Evolutionary conservation across 1,140 invertebrate species (phyloP).

Genomic region (Antheraea mylitta): DNA sequence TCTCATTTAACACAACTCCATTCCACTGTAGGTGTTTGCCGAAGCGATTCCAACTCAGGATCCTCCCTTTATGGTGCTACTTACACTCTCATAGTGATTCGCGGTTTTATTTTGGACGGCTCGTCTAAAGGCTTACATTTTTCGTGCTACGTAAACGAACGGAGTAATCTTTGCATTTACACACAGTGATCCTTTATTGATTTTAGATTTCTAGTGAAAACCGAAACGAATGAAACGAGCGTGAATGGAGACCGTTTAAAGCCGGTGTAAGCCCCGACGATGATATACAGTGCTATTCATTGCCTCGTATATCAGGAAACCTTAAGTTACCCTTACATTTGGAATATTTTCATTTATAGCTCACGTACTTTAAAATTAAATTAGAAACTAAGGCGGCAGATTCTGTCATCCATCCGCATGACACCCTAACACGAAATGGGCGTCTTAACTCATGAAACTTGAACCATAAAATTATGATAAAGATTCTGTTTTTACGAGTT

Average conservation of each 20-base stretch:
- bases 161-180: constrained; percentile 77
- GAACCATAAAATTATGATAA: constrained; percentile 69
- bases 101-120: constrained; percentile 76
- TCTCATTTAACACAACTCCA: constrained; percentile 77
- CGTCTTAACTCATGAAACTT: constrained; percentile 57
- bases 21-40: constrained; percentile 75
- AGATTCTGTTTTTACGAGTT: constrained; percentile 68
- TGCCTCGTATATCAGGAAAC: constrained; percentile 54
- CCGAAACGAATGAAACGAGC: constrained; percentile 71
- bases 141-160: constrained; percentile 67
- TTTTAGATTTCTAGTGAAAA: constrained; percentile 78
- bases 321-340: constrained; percentile 27
- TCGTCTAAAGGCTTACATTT: constrained; percentile 72
- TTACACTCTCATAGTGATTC: constrained; percentile 76
- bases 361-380: constrained; percentile 12
- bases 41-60: constrained; percentile 71
- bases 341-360: constrained; percentile 10
- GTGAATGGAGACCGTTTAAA: constrained; percentile 72
- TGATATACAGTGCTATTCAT: constrained; percentile 73
- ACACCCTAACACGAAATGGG: constrained; percentile 52
- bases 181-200: constrained; percentile 75
- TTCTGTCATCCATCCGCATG: constrained; percentile 15
- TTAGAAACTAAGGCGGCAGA: constrained; percentile 16
- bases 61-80: constrained; percentile 74
- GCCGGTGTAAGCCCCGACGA: constrained; percentile 67